Base-by-base conservation (phyloP, 2,888 invertebrate genomes). In the Axea sp. region DNA sequence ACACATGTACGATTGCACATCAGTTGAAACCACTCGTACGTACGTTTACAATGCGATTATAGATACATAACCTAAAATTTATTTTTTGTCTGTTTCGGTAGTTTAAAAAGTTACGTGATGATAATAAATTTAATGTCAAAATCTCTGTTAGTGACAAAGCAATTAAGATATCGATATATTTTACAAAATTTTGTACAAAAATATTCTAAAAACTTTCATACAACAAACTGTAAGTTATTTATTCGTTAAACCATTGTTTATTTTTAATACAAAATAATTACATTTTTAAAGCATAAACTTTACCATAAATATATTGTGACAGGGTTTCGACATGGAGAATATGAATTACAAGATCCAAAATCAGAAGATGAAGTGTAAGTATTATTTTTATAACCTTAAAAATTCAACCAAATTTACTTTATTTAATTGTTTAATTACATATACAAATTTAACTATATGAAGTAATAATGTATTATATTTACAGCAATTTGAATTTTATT, bases 271-370 rank as follows among this genome's bases (percentile, higher is more conserved):
- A 19, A 19, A 19, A 19, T 19, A n/a, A n/a, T 49, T 22, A 11
- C 0, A 53, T 24, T 39, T 30, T 39, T 8, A 7, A 7, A 41
- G 12, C 2, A 41, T 8, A 7, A n/a, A 45, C 31, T 31, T 45
- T 35, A 14, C 11, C n/a, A n/a, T n/a, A n/a, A 9, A 2, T 30
- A n/a, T 30, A 30, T 19, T n/a, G 30, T 24, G 12, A 24, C 81
- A 92, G 92, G 82, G 76, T 80, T 90, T 75, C 83, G 79, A 53
- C 94, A 94, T 83, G 94, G 94, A n/a, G 94, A 94, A 89, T 97
- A 93, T 87, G 98, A 98, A 89, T 95, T 93, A 93, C 91, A 96
- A 88, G 96, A 98, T 87, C 96, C 98, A 1, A 95, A 95, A 88
- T 93, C 94, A 0, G 94, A 95, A 81, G 94, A 95, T 80, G 96